Conservation (phyloP, 2,113 vertebrate species). For the Sylvia atricapilla region DNA sequence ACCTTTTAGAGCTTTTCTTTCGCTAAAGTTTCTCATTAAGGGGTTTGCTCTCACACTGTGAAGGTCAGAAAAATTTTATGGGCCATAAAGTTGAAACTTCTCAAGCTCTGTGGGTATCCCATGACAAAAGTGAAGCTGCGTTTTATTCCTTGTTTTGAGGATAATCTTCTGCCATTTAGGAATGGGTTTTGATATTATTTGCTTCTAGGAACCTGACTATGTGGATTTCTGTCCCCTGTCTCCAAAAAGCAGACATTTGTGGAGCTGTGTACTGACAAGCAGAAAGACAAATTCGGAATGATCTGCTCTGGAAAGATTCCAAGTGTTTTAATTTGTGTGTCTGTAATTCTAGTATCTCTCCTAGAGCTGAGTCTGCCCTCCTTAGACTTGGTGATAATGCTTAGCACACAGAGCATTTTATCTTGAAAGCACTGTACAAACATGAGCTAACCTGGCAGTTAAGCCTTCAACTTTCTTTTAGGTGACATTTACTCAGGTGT, state of each 20-base stretch:
- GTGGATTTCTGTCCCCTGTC: not conserved
- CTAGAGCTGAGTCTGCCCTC: slow-evolving; percentile 45
- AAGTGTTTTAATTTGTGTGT: slow-evolving; percentile 30
- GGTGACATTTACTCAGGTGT: not conserved
- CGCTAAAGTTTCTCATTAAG: not conserved
- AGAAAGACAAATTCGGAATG: slow-evolving; percentile 33
- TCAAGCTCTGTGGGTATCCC: not conserved
- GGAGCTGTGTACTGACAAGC: slow-evolving; percentile 1
- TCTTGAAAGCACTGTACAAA: not conserved
- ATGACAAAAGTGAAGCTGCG: not conserved
- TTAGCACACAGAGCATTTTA: not conserved
- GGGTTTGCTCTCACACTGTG: not conserved
- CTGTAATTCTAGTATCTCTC: slow-evolving; percentile 22
- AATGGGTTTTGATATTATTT: not conserved
- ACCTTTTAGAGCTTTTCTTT: not conserved
- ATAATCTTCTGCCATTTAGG: not conserved
- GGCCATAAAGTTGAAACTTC: not conserved
- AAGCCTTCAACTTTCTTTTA: not conserved
- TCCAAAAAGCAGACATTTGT: not conserved
- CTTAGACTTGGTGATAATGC: slow-evolving; percentile 22
- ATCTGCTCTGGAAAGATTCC: slow-evolving; percentile 34
- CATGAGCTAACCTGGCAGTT: not conserved
- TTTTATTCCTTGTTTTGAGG: not conserved
- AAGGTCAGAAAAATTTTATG: not conserved
- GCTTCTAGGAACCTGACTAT: not conserved